These are phyloP conservation scores for Tonatia bakeri DNA, from an alignment of 2,113 vertebrate genomes.

Conservation along the genomic window DNA sequence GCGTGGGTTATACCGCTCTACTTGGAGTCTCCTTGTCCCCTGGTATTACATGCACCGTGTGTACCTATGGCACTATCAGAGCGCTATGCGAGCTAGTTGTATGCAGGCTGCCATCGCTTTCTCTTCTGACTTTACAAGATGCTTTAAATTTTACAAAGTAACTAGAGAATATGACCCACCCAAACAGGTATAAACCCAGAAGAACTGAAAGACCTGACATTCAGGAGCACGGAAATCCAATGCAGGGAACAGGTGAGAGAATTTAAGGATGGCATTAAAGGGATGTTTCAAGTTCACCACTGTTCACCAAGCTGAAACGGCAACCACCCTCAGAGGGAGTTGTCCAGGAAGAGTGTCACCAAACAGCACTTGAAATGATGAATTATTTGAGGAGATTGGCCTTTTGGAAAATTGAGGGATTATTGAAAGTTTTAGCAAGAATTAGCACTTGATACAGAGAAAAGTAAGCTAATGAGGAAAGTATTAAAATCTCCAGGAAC, in stretches of 20 bases:
- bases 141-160: neutral
- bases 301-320: neutral
- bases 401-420: neutral
- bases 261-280: neutral
- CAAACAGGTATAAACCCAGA: neutral
- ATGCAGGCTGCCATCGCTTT: neutral
- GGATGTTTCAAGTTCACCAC: neutral
- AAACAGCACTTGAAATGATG: neutral
- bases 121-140: neutral
- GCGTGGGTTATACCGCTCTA: neutral
- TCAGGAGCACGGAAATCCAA: neutral
- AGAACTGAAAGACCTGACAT: neutral
- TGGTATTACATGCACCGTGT: constrained; percentile 66
- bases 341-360: neutral
- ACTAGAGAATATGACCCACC: neutral
- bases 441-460: neutral
- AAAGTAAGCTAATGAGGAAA: neutral
- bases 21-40: neutral
- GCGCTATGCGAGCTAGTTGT: neutral
- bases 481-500: neutral
- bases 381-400: neutral
- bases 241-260: neutral
- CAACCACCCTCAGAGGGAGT: neutral
- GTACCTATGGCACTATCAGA: neutral
- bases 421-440: neutral